Conservation (phyloP, 2,113 vertebrate species). For the Erythrocercus mccallii region DNA sequence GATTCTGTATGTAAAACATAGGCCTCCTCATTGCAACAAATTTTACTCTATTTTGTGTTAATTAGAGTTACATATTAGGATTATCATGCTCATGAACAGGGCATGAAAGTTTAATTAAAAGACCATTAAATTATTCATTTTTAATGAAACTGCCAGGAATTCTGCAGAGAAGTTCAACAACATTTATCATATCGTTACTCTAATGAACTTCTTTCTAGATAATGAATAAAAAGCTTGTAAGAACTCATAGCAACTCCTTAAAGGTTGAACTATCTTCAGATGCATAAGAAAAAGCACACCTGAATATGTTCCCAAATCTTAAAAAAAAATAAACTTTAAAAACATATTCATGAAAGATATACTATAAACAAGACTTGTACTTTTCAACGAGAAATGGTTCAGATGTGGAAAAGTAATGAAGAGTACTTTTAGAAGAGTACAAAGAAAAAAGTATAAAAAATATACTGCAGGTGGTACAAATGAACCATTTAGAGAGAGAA, state of each 20-base stretch:
- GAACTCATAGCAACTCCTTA: neutral
- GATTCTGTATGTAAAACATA: neutral
- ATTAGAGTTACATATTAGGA: constrained; percentile 34
- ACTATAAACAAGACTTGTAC: neutral
- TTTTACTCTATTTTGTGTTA: constrained; percentile 36
- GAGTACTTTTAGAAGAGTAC: neutral
- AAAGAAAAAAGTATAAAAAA: neutral
- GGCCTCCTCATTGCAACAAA: neutral
- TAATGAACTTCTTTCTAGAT: constrained; percentile 18
- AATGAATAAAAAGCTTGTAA: neutral
- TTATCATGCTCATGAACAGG: constrained; percentile 10
- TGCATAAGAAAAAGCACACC: neutral
- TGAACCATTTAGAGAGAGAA: neutral
- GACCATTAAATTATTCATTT: constrained; percentile 48
- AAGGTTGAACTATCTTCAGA: neutral
- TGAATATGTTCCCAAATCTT: neutral
- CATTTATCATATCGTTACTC: constrained; percentile 25
- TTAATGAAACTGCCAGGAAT: constrained; percentile 37
- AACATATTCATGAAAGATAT: neutral
- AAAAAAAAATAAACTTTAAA: neutral
- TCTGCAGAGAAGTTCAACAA: constrained; percentile 35
- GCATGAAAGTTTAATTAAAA: constrained; percentile 47
- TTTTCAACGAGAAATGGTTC: neutral
- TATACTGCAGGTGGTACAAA: neutral
- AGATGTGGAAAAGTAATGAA: neutral